Conservation (phyloP, 2,113 vertebrate species). For the Chlamydotis undulata region DNA sequence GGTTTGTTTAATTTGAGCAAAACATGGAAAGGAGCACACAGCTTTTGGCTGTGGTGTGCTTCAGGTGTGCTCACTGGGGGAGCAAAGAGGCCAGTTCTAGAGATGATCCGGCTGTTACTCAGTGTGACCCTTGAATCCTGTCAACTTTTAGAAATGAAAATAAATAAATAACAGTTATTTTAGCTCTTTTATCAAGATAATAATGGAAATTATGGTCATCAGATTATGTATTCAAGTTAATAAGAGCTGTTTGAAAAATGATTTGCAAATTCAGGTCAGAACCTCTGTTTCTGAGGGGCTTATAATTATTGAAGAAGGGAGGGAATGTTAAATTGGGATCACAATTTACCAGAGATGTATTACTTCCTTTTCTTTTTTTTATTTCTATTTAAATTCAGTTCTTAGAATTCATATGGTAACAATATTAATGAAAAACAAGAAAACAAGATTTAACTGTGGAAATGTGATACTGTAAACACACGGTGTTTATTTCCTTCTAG, state of each 20-base stretch:
- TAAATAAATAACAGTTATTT: neutral
- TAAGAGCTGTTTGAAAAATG: neutral
- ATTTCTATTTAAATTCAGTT: neutral
- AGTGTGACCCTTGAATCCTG: neutral
- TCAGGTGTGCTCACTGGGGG: fast-evolving
- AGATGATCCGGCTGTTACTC: fast-evolving
- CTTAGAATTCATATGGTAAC: neutral
- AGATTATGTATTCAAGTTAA: neutral
- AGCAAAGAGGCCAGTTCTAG: neutral
- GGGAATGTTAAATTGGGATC: neutral
- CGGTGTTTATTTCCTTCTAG: neutral
- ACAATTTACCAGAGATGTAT: neutral
- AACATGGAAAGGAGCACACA: neutral
- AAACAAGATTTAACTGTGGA: neutral
- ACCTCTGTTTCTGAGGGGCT: neutral
- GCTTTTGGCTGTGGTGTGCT: neutral
- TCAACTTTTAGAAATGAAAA: neutral
- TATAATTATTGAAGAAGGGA: neutral
- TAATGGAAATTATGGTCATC: neutral
- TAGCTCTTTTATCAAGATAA: neutral
- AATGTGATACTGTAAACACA: neutral
- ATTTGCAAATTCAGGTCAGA: neutral
- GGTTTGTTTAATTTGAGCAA: neutral
- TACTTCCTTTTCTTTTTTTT: neutral
- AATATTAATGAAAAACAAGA: neutral